phyloP scores from a whole-genome alignment of 2,888 invertebrate genomes.

The Lypha dubia region DNA sequence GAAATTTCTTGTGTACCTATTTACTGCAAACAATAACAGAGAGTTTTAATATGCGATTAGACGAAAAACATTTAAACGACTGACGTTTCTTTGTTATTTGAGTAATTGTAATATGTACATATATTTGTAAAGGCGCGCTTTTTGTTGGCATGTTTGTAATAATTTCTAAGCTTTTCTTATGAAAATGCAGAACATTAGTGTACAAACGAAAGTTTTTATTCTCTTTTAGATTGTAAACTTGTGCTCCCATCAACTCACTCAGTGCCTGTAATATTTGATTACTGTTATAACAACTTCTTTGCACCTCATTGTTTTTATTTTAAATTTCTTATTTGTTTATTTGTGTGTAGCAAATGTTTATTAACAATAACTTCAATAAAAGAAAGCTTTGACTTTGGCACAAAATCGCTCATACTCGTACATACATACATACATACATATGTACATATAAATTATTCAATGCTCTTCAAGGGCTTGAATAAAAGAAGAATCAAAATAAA shows the following conservation, averaged over 20 bases:
- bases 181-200: constrained; percentile 27
- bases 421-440: not conserved
- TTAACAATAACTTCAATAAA: constrained; percentile 49
- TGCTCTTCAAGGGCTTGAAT: constrained; percentile 62
- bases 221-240: constrained; percentile 33
- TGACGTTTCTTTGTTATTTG: constrained; percentile 34
- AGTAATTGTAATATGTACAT: not conserved
- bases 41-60: not conserved
- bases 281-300: constrained; percentile 19
- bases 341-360: constrained; percentile 46
- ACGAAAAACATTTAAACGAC: constrained; percentile 35
- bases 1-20: constrained; percentile 39
- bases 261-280: constrained; percentile 8
- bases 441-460: constrained; percentile 22
- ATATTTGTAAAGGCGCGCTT: constrained; percentile 41
- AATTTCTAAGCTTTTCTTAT: constrained; percentile 27
- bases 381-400: constrained; percentile 68
- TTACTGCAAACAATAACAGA: constrained; percentile 34
- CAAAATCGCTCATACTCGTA: constrained; percentile 22
- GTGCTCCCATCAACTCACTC: constrained; percentile 13
- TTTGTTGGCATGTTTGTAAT: constrained; percentile 24
- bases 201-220: constrained; percentile 21
- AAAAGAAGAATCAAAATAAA: constrained; percentile 48
- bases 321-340: constrained; percentile 37
- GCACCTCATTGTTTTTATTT: constrained; percentile 33